These are phyloP conservation scores for Ernsta delagoae DNA, from an alignment of 2,888 invertebrate genomes.

Conservation along the genomic window DNA sequence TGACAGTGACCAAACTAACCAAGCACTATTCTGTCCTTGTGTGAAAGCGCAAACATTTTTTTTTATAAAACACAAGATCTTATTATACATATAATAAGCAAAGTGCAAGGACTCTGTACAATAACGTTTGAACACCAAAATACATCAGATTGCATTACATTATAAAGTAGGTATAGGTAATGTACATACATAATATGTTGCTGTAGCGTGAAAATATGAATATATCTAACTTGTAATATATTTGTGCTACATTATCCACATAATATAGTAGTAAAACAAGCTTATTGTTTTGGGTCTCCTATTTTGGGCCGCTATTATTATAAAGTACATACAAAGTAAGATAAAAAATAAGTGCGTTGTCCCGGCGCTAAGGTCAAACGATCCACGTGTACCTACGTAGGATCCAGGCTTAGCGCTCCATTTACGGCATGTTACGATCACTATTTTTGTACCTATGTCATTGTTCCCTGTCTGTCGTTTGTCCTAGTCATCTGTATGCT, in stretches of 20 bases:
- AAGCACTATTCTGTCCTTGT: no score
- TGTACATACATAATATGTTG: no score
- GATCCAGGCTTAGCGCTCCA: background rate
- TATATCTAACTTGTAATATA: no score
- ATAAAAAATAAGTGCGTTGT: slow-evolving; percentile 32
- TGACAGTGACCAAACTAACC: no score
- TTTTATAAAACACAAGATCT: no score
- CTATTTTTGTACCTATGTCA: slow-evolving; percentile 33
- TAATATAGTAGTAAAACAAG: background rate
- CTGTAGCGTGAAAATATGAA: no score
- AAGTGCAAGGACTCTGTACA: no score
- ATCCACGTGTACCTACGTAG: slow-evolving; percentile 29
- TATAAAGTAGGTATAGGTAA: no score
- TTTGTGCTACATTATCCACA: background rate
- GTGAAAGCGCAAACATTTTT: no score
- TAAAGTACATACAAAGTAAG: background rate
- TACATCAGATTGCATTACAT: no score
- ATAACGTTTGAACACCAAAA: no score
- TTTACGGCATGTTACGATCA: slow-evolving; percentile 14
- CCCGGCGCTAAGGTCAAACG: slow-evolving; percentile 29
- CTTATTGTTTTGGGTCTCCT: slow-evolving; percentile 27
- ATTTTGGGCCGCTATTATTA: slow-evolving; percentile 27
- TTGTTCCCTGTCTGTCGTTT: slow-evolving; percentile 20
- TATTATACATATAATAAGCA: no score
- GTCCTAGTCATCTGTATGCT: slow-evolving; percentile 10